Evolutionary conservation across 37 sponge, comb jelly and placozoan genomes (phyloP), one percentile per base, ranked within the genome.

Genomic region (Ianthella basta): DNA sequence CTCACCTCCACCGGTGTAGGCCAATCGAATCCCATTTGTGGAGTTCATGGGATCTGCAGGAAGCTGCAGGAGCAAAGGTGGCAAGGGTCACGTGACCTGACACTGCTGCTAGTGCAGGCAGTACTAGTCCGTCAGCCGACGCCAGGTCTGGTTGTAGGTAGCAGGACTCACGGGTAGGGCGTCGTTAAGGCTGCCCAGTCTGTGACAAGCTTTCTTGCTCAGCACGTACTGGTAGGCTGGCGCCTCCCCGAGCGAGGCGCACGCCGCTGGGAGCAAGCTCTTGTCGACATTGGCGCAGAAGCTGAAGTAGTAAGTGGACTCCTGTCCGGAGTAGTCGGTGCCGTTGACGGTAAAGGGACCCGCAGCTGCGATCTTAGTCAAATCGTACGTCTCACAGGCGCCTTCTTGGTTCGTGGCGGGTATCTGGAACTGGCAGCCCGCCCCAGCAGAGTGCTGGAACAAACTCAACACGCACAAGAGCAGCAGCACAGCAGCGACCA

Each of bases 1-100:
- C 88, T 15, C 55, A 93, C 94, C 91, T 85, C 94, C 94, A 56
- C 86, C 83, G 36, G 35, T 80, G 59, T 93, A 93, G 16, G 41
- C 88, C 83, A 93, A 68, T 38, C 94, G 81, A 32, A 93, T 82
- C 13, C 94, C 94, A 56, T 39, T 56, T 16, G 65, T 37, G 24
- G 82, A 82, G 67, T 93, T 84, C 36, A 69, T 66, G 12, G 86
- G 91, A 34, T 89, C 90, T 6, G 89, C 80, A 29, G 94, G 94
- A 54, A 82, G 83, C 94, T 93, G 50, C 3, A 44, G 50, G 50
- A 44, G 6, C 6, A 8, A 10, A 8, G 50, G 50, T 3, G 50
- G 50, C 50, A 44, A 44, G 50, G 3, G 50, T 44, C 50, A 44
- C 50, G 50, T 44, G 50, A 44, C 50, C 8, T 44, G 8, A 10